Conservation (phyloP, 2,888 invertebrate species). For the Callinectes sapidus region DNA sequence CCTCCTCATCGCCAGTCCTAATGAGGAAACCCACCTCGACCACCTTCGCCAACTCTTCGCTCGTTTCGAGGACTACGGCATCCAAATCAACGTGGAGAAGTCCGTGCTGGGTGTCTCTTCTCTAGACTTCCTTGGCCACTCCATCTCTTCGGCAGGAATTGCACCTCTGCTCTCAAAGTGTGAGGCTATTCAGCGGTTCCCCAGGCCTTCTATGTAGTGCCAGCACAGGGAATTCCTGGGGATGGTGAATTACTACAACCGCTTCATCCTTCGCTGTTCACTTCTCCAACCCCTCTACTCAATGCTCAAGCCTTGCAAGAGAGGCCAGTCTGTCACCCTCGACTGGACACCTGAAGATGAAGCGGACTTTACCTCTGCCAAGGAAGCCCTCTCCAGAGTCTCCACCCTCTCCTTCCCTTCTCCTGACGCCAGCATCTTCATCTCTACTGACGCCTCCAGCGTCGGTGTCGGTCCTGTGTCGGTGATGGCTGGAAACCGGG, state of each 20-base stretch:
- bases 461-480: constrained; percentile 36
- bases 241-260: constrained; percentile 38
- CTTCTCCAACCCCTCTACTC: constrained; percentile 21
- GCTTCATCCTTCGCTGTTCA: no score
- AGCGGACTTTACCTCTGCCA: background rate
- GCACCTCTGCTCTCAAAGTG: background rate
- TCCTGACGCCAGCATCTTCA: background rate
- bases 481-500: no score
- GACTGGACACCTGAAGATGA: constrained; percentile 6
- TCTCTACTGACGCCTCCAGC: constrained; percentile 23
- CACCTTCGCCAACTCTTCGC: background rate
- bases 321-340: constrained; percentile 29
- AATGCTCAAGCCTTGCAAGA: constrained; percentile 25
- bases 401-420: no score
- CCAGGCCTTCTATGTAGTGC: background rate
- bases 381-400: no score
- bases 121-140: no score
- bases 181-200: background rate
- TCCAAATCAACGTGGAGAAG: constrained; percentile 40
- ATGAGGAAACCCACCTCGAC: background rate
- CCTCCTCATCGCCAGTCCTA: constrained; percentile 30
- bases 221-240: constrained; percentile 28
- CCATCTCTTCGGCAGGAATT: no score
- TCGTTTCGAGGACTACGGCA: constrained; percentile 13
- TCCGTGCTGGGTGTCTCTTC: background rate